phyloP scores from a whole-genome alignment of 53 echinoderm and acorn worm species.

The Antedon mediterranea region DNA sequence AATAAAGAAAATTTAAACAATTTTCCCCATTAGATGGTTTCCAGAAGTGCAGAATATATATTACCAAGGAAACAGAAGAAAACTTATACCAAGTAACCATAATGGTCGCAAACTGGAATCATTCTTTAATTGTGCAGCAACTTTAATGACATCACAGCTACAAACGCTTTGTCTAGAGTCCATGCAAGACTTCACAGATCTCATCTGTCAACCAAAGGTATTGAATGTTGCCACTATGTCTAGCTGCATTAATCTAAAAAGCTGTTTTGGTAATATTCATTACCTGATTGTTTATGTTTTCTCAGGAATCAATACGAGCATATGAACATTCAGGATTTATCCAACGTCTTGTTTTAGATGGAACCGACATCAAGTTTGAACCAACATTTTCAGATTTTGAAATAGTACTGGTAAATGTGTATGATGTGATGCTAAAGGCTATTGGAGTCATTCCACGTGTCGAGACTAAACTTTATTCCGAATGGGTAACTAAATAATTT shows the following conservation, averaged over 20 bases:
- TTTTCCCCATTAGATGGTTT: conserved; percentile 52
- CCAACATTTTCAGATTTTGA: conserved; percentile 95
- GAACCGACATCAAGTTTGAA: conserved; percentile 90
- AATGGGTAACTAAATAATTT: conserved; percentile 40
- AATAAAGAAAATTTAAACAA: not conserved
- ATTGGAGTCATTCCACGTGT: conserved; percentile 87
- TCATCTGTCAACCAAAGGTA: conserved; percentile 79
- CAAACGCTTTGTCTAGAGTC: conserved; percentile 70
- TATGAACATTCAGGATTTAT: conserved; percentile 93
- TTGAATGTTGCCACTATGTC: too few relatives aligned
- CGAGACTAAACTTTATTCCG: conserved; percentile 95
- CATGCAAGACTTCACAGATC: conserved; percentile 72
- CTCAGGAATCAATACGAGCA: conserved; percentile 60
- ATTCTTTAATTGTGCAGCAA: conserved; percentile 94
- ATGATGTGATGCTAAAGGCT: conserved; percentile 93
- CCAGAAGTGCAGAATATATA: conserved; percentile 99
- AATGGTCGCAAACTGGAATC: conserved; percentile 80
- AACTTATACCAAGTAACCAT: conserved; percentile 94
- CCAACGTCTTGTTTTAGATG: conserved; percentile 77
- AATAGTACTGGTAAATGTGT: conserved; percentile 81
- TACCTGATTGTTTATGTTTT: not conserved
- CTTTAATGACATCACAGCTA: conserved; percentile 86
- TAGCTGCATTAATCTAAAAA: too few relatives aligned
- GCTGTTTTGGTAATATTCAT: too few relatives aligned
- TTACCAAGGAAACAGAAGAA: conserved; percentile 88